A percentile compares a stretch with the other conserved stretches of the same genome.
Conservation (phyloP, 2,888 invertebrate genomes). For the Isotomurus palustris region DNA sequence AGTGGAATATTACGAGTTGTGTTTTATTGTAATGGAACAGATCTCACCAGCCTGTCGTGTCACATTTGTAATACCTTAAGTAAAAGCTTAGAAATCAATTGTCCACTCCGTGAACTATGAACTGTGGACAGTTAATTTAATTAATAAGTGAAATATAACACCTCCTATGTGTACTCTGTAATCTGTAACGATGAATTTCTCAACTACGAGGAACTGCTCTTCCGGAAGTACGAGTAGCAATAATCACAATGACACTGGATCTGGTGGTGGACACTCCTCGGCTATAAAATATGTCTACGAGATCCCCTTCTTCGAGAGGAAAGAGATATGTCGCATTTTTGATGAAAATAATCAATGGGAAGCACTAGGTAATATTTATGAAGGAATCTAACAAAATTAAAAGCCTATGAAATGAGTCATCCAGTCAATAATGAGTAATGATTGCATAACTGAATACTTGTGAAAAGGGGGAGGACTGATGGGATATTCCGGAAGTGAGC, state of each 20-base stretch:
- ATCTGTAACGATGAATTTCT: conserved; percentile 1
- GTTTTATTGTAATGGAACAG: too few relatives aligned
- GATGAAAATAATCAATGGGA: conserved; percentile 77
- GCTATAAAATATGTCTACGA: conserved; percentile 59
- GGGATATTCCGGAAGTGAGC: conserved; percentile 41
- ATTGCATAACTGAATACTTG: neutral
- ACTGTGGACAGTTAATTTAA: too few relatives aligned
- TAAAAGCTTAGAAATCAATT: too few relatives aligned
- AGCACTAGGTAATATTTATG: conserved; percentile 57
- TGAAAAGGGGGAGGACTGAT: conserved; percentile 42
- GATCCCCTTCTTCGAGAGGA: conserved; percentile 64
- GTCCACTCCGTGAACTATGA: too few relatives aligned
- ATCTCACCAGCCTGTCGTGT: too few relatives aligned
- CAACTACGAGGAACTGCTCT: neutral
- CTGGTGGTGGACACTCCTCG: too few relatives aligned
- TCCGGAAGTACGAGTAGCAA: neutral
- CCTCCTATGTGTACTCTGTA: too few relatives aligned
- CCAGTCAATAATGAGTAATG: neutral
- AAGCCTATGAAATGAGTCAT: neutral
- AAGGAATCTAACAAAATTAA: too few relatives aligned
- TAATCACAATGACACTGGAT: neutral
- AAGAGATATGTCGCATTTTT: conserved; percentile 68
- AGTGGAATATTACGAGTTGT: too few relatives aligned
- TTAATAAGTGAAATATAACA: too few relatives aligned
- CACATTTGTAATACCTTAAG: too few relatives aligned